Evolutionary conservation across 1,140 invertebrate species (phyloP).

Genomic region (Magallana angulata): DNA sequence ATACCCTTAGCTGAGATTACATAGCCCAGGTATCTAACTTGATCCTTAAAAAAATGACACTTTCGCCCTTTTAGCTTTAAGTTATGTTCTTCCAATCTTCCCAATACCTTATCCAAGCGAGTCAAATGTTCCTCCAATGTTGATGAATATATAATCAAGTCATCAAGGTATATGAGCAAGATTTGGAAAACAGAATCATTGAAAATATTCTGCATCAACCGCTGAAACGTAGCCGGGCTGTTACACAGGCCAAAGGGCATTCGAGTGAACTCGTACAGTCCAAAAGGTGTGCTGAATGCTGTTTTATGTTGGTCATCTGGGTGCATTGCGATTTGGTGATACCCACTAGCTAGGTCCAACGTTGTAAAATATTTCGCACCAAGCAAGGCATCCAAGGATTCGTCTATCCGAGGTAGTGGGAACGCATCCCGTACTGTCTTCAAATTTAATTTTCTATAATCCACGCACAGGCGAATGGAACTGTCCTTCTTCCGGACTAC

Average conservation of each 20-base stretch:
- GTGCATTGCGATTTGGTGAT: conserved; percentile 77
- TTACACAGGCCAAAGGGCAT: conserved; percentile 67
- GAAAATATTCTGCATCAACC: conserved; percentile 57
- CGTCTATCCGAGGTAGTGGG: conserved; percentile 81
- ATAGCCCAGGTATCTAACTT: conserved; percentile 47
- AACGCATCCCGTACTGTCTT: conserved; percentile 79
- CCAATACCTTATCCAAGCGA: conserved; percentile 32
- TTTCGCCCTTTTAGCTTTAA: conserved; percentile 44
- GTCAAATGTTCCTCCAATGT: conserved; percentile 42
- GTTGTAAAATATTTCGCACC: conserved; percentile 71
- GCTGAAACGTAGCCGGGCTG: conserved; percentile 57
- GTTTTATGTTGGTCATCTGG: conserved; percentile 75
- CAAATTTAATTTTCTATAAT: not conserved
- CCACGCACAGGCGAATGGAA: not conserved
- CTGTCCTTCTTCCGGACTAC: conserved; percentile 55
- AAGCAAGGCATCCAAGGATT: conserved; percentile 69
- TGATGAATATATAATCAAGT: conserved; percentile 46
- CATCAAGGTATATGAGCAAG: conserved; percentile 58
- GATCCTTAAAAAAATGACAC: conserved; percentile 40
- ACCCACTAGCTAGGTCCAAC: conserved; percentile 71
- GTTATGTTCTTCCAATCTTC: conserved; percentile 29
- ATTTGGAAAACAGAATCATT: conserved; percentile 44
- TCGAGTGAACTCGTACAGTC: conserved; percentile 53
- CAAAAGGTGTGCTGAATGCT: conserved; percentile 57
- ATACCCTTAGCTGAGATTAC: conserved; percentile 58